Evolutionary conservation across 1,140 invertebrate species (phyloP).

Genomic region (Tetragnatha versicolor): DNA sequence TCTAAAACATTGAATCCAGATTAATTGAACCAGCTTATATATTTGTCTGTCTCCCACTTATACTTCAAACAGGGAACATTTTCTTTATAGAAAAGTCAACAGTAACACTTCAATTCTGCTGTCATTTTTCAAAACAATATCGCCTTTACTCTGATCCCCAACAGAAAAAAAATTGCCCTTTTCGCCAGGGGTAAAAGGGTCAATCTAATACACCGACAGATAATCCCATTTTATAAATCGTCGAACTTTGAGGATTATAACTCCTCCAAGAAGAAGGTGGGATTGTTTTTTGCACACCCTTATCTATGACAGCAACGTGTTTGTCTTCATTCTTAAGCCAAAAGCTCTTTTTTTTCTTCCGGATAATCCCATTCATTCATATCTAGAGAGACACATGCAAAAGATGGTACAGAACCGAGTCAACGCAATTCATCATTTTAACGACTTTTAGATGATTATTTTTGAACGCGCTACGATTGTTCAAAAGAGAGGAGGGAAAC

Average conservation of each 20-base stretch:
- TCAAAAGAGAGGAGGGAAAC: background rate
- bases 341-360: background rate
- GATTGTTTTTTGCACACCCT: conserved; percentile 7
- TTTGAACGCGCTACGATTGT: conserved; percentile 29
- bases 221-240: conserved; percentile 43
- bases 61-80: too few species aligned
- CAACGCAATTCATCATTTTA: conserved; percentile 42
- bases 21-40: too few species aligned
- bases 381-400: conserved; percentile 13
- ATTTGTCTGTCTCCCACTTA: too few species aligned
- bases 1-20: too few species aligned
- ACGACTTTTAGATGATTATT: conserved; percentile 50
- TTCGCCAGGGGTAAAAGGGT: background rate
- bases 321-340: conserved; percentile 35
- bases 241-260: conserved; percentile 22
- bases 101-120: too few species aligned
- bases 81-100: too few species aligned
- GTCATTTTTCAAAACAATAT: too few species aligned
- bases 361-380: conserved; percentile 37
- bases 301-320: conserved; percentile 22
- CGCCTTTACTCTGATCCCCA: too few species aligned
- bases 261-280: background rate
- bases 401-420: conserved; percentile 12
- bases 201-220: background rate
- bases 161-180: background rate